Evolutionary conservation across 2,113 vertebrate species (phyloP).

Genomic region (Anhinga anhinga): DNA sequence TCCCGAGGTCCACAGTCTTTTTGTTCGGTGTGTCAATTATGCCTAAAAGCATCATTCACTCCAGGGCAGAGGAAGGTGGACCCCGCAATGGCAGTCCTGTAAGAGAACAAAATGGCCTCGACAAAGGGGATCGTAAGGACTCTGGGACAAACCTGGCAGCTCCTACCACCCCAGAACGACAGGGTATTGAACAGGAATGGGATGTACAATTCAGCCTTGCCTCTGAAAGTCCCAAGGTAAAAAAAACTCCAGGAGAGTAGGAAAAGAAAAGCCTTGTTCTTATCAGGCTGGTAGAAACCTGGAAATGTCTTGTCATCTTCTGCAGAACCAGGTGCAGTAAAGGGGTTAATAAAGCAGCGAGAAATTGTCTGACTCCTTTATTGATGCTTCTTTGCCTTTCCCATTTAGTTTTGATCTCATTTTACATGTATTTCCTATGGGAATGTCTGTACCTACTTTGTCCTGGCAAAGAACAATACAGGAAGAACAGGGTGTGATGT

Average conservation of each 20-base stretch:
- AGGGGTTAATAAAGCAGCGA: neutral
- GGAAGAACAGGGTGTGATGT: constrained; percentile 46
- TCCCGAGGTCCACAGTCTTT: neutral
- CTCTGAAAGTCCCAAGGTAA: neutral
- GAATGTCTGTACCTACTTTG: neutral
- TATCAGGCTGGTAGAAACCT: neutral
- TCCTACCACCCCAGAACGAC: neutral
- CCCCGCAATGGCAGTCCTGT: neutral
- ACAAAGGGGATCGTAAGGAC: neutral
- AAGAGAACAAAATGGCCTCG: neutral
- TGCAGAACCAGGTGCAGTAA: neutral
- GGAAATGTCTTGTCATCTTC: neutral
- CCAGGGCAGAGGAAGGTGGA: neutral
- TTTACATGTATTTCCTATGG: constrained; percentile 4
- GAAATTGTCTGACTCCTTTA: neutral
- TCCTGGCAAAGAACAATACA: neutral
- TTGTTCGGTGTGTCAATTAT: neutral
- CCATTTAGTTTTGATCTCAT: neutral
- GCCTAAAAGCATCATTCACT: neutral
- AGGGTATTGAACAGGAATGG: neutral
- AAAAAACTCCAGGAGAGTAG: neutral
- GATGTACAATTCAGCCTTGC: neutral
- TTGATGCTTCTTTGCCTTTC: neutral
- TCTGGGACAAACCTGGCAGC: neutral
- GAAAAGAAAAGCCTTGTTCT: neutral